These are phyloP conservation scores for Siderastrea siderea DNA, from an alignment of 92 coral and sea anemone genomes.

Conservation along the genomic window DNA sequence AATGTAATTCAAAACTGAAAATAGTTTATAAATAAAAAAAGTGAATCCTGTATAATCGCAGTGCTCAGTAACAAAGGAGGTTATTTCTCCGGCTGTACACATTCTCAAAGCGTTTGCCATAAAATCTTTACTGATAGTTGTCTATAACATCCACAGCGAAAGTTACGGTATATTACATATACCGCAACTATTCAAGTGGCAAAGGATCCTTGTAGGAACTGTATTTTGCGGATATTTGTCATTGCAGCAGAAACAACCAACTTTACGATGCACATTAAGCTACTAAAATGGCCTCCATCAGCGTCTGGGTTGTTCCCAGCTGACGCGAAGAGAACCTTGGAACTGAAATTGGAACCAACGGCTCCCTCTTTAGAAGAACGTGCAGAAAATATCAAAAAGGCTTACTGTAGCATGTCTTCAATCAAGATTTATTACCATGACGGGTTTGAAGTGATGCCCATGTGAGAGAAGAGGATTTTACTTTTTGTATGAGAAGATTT, in stretches of 20 bases:
- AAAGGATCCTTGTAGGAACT: background rate
- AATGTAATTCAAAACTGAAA: background rate
- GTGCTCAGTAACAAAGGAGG: too few relatives aligned
- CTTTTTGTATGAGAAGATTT: too few relatives aligned
- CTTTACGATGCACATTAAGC: background rate
- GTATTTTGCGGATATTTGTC: background rate
- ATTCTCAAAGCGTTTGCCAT: background rate
- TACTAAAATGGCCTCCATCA: background rate
- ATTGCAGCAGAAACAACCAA: background rate
- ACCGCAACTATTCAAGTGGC: background rate
- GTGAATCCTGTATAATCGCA: too few relatives aligned
- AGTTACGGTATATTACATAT: background rate
- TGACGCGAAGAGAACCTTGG: background rate
- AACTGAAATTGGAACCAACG: background rate
- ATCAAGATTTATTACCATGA: background rate
- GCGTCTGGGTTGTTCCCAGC: background rate
- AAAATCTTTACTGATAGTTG: background rate
- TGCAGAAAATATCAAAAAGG: background rate
- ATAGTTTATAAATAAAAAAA: background rate
- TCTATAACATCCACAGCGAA: background rate
- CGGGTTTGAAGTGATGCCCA: slow-evolving; percentile 28
- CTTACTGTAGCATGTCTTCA: background rate
- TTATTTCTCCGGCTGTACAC: too few relatives aligned
- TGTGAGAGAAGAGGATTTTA: too few relatives aligned
- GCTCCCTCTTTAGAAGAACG: background rate